A percentile compares a stretch with the other conserved stretches of the same genome.
These are phyloP conservation scores for Nicator chloris DNA, from an alignment of 2,113 vertebrate genomes.

Conservation along the genomic window DNA sequence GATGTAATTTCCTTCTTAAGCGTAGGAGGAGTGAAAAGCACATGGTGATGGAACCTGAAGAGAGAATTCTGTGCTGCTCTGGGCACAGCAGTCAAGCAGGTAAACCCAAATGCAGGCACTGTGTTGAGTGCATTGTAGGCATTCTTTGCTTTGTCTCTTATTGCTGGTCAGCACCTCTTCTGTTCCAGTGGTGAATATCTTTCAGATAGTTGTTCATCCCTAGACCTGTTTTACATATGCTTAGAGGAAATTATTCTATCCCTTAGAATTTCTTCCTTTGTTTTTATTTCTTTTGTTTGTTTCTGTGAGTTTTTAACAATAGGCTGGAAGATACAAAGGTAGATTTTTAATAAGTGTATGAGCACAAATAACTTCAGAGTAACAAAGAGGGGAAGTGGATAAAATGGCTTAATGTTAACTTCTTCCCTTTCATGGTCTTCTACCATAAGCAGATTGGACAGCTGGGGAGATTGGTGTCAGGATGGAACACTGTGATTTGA, in stretches of 20 bases:
- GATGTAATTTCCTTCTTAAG: background rate
- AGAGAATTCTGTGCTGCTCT: background rate
- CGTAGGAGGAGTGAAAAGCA: background rate
- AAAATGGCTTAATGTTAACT: background rate
- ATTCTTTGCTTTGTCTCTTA: background rate
- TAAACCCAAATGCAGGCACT: background rate
- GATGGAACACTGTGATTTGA: background rate
- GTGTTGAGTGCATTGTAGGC: background rate
- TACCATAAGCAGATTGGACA: background rate
- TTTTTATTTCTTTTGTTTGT: background rate
- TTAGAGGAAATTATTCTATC: background rate
- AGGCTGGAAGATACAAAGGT: background rate
- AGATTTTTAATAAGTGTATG: background rate
- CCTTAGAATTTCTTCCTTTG: background rate
- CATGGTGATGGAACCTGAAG: background rate
- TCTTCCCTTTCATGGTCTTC: background rate
- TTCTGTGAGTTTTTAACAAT: background rate
- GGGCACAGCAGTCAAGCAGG: background rate
- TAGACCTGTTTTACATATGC: background rate
- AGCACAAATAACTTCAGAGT: background rate
- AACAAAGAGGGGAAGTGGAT: background rate
- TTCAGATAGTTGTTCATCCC: background rate
- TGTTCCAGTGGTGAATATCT: background rate
- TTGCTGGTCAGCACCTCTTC: background rate
- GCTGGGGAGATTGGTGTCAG: background rate